Percentiles rank a stretch among this genome's conserved stretches.
Conservation (phyloP, 2,113 vertebrate genomes). For the Megatriorchis doriae region DNA sequence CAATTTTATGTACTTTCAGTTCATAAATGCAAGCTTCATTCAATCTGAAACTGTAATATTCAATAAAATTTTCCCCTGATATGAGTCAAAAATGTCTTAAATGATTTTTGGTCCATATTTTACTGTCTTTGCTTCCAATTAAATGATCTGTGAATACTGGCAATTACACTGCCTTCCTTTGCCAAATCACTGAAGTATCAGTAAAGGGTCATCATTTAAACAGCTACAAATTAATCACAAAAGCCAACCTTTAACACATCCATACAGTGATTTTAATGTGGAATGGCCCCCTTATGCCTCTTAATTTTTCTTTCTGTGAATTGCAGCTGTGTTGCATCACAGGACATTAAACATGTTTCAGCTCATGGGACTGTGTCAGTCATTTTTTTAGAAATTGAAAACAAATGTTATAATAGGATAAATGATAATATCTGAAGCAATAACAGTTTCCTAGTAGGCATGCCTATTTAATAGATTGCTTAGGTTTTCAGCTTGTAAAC, state of each 20-base stretch:
- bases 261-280: slow-evolving; percentile 70
- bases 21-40: slow-evolving; percentile 51
- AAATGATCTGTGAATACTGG: slow-evolving; percentile 65
- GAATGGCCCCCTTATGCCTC: slow-evolving; percentile 73
- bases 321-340: slow-evolving; percentile 70
- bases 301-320: slow-evolving; percentile 75
- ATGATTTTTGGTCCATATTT: slow-evolving; percentile 52
- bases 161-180: slow-evolving; percentile 47
- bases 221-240: slow-evolving; percentile 71
- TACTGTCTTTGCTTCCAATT: slow-evolving; percentile 58
- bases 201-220: slow-evolving; percentile 62
- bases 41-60: slow-evolving; percentile 40
- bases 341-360: slow-evolving; percentile 82
- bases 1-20: slow-evolving; percentile 14
- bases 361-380: slow-evolving; percentile 70
- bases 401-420: slow-evolving; percentile 77
- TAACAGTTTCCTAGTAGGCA: slow-evolving; percentile 72
- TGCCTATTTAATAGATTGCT: slow-evolving; percentile 73
- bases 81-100: slow-evolving; percentile 26
- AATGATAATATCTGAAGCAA: slow-evolving; percentile 65
- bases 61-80: slow-evolving; percentile 46
- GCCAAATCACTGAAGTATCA: slow-evolving; percentile 62
- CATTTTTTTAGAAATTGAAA: slow-evolving; percentile 81
- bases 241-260: slow-evolving; percentile 72
- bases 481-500: slow-evolving; percentile 57